These are phyloP conservation scores for Pyrrhosoma nymphula DNA, from an alignment of 2,888 invertebrate genomes.

Conservation along the genomic window DNA sequence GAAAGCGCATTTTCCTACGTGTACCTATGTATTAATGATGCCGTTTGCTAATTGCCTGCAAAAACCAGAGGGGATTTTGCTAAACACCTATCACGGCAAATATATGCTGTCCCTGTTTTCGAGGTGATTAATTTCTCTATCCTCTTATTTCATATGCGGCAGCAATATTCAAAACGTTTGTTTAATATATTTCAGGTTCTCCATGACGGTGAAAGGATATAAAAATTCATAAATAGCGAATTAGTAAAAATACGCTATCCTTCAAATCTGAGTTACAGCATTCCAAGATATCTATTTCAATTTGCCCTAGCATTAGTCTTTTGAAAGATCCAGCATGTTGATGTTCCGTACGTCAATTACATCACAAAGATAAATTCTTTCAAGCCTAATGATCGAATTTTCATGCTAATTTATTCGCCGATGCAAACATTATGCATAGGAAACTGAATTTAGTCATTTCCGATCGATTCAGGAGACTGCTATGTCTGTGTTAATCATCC, in stretches of 20 bases:
- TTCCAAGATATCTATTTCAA: not conserved
- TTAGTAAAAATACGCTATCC: not conserved
- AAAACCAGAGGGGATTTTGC: not conserved
- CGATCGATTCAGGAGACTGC: not conserved
- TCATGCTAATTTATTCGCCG: not conserved
- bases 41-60: not conserved
- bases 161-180: not conserved
- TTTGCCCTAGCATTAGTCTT: not conserved
- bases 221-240: not conserved
- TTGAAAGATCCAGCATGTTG: not conserved
- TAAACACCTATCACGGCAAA: not conserved
- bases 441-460: not conserved
- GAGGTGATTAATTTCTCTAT: not conserved
- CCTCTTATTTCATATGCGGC: not conserved
- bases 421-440: not conserved
- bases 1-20: not conserved
- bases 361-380: not conserved
- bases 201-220: not conserved
- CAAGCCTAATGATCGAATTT: not conserved
- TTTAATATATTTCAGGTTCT: not conserved
- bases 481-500: not conserved
- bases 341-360: not conserved
- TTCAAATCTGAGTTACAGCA: not conserved
- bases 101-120: not conserved
- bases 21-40: not conserved